A percentile compares a stretch with the other conserved stretches of the same genome.
Evolutionary conservation across 2,797 vertebrate species (phyloP).

Genomic region (Oryzias sinensis): DNA sequence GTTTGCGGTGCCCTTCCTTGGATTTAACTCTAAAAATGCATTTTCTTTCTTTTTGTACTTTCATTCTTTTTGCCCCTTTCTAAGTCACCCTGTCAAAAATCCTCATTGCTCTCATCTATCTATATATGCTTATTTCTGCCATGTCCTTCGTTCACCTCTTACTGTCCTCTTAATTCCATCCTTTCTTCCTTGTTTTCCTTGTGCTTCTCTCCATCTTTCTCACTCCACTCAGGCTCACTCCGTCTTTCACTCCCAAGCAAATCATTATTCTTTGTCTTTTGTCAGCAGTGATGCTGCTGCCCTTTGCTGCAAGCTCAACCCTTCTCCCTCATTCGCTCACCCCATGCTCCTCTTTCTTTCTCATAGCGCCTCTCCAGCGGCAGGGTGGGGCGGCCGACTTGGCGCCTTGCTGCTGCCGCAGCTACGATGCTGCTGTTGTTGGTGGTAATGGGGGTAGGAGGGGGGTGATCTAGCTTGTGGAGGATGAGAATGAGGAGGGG

Average conservation of each 20-base stretch:
- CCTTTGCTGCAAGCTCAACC: constrained; percentile 51
- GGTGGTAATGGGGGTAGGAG: background rate
- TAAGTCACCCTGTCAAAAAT: constrained; percentile 69
- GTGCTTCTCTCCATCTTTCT: constrained; percentile 21
- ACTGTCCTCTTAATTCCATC: constrained; percentile 29
- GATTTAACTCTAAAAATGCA: constrained; percentile 39
- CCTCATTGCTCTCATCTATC: constrained; percentile 64
- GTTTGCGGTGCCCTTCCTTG: constrained; percentile 49
- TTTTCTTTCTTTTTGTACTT: constrained; percentile 18
- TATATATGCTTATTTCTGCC: constrained; percentile 64
- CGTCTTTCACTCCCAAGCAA: constrained; percentile 50
- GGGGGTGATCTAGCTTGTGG: constrained; percentile 13
- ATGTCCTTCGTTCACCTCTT: constrained; percentile 61
- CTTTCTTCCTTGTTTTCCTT: constrained; percentile 27
- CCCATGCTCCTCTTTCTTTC: constrained; percentile 40
- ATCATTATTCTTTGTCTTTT: constrained; percentile 68
- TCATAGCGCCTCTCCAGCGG: constrained; percentile 43
- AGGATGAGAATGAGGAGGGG: constrained; percentile 33
- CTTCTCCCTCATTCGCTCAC: constrained; percentile 9
- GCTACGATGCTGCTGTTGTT: constrained; percentile 35
- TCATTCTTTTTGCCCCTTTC: constrained; percentile 35
- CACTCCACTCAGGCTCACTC: constrained; percentile 16
- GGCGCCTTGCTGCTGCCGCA: constrained; percentile 58
- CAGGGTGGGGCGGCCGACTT: constrained; percentile 60
- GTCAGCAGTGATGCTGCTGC: constrained; percentile 64